phyloP scores from a whole-genome alignment of 2,797 vertebrate species.

The Streptopelia turtur region DNA sequence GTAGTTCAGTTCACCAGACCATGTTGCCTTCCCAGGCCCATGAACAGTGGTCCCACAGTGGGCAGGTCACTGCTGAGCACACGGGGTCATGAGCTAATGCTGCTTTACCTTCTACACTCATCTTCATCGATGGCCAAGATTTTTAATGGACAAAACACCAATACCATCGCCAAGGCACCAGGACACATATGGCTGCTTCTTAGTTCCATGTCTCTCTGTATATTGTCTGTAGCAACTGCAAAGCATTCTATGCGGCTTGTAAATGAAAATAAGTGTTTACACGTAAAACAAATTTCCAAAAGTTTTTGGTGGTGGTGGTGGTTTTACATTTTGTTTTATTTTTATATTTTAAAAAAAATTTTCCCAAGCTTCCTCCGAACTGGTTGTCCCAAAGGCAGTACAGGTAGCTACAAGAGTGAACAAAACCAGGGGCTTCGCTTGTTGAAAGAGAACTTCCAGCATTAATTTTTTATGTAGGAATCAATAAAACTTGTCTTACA shows the following conservation, averaged over 20 bases:
- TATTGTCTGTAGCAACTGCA: neutral
- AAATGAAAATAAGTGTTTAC: neutral
- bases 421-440: neutral
- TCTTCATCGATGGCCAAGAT: neutral
- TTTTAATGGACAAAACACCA: neutral
- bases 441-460: neutral
- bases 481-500: neutral
- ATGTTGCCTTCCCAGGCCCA: neutral
- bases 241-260: neutral
- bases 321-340: too few relatives aligned
- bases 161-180: neutral
- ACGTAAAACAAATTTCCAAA: neutral
- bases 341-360: neutral
- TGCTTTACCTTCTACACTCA: neutral
- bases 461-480: neutral
- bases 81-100: neutral
- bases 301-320: neutral
- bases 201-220: neutral
- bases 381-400: neutral
- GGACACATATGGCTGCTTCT: neutral
- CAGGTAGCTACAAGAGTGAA: neutral
- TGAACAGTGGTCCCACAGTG: neutral
- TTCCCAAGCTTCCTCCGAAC: neutral
- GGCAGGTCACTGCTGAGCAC: neutral
- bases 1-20: neutral